These are phyloP conservation scores for Steatocranus sp. DNA, from an alignment of 2,797 vertebrate species.

Conservation along the genomic window DNA sequence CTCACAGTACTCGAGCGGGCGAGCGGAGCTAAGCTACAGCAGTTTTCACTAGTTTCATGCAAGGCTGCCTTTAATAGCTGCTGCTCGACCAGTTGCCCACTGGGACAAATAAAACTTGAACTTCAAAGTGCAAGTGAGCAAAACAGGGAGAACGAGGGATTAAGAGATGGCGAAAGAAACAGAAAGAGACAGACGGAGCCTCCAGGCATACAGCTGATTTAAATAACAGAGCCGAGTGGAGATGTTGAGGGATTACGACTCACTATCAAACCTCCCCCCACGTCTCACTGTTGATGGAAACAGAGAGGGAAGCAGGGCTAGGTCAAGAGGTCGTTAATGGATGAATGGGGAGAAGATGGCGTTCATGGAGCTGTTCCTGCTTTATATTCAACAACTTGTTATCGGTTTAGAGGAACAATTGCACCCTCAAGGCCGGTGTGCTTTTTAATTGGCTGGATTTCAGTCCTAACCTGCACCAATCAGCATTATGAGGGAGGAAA, in stretches of 20 bases:
- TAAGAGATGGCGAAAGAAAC: neutral
- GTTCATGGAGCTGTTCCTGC: neutral
- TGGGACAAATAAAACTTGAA: constrained; percentile 14
- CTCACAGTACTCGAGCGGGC: neutral
- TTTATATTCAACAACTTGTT: neutral
- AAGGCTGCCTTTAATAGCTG: constrained; percentile 24
- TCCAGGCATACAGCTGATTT: neutral
- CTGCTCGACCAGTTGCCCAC: constrained; percentile 7
- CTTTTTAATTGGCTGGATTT: neutral
- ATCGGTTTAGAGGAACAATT: neutral
- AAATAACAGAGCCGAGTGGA: neutral
- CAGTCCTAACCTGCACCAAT: neutral
- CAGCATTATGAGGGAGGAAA: neutral
- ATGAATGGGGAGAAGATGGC: neutral
- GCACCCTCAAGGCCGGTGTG: no score
- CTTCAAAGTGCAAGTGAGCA: neutral
- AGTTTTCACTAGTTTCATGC: constrained; percentile 12
- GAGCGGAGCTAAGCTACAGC: neutral
- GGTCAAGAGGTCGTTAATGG: neutral
- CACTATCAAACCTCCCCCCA: neutral
- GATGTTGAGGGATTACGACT: neutral
- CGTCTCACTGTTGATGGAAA: neutral
- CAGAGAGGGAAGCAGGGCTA: neutral
- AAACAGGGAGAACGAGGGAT: neutral
- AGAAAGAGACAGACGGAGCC: neutral